Evolutionary conservation across 2,797 vertebrate species (phyloP).

Genomic region (Acrossocheilus wenchowensis): DNA sequence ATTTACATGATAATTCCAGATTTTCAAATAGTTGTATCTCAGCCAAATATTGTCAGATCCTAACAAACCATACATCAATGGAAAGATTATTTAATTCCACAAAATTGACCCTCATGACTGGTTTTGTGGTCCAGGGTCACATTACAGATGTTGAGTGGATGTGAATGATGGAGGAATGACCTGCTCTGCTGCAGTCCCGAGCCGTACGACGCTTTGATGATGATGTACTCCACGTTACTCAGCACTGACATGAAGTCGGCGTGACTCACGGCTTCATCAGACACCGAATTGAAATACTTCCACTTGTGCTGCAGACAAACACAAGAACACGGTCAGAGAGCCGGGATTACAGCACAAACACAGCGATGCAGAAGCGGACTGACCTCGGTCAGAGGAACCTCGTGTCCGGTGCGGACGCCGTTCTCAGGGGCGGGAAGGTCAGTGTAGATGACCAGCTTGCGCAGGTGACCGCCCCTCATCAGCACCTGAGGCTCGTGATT

Average conservation of each 20-base stretch:
- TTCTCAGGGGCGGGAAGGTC: constrained; percentile 82
- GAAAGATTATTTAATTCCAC: no score
- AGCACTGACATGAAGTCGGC: constrained; percentile 91
- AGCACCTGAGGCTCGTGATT: constrained; percentile 93
- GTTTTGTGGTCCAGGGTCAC: background rate
- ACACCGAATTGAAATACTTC: constrained; percentile 94
- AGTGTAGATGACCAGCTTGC: constrained; percentile 85
- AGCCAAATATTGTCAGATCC: no score
- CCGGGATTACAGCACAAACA: background rate
- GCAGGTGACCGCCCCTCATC: constrained; percentile 85
- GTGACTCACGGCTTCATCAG: constrained; percentile 82
- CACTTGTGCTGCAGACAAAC: constrained; percentile 81
- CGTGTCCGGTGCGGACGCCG: constrained; percentile 73
- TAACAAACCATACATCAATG: no score
- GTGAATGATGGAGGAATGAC: constrained; percentile 67
- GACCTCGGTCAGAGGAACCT: constrained; percentile 89
- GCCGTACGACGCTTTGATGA: constrained; percentile 92
- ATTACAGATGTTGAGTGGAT: background rate
- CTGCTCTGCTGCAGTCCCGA: constrained; percentile 90
- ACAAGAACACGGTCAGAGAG: background rate
- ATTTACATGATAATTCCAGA: no score
- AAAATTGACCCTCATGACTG: no score
- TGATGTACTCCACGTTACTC: constrained; percentile 86
- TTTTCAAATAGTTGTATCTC: background rate
- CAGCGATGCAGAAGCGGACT: background rate